Evolutionary conservation across 1,140 invertebrate genomes (phyloP).

Genomic region (Ceratitis capitata): DNA sequence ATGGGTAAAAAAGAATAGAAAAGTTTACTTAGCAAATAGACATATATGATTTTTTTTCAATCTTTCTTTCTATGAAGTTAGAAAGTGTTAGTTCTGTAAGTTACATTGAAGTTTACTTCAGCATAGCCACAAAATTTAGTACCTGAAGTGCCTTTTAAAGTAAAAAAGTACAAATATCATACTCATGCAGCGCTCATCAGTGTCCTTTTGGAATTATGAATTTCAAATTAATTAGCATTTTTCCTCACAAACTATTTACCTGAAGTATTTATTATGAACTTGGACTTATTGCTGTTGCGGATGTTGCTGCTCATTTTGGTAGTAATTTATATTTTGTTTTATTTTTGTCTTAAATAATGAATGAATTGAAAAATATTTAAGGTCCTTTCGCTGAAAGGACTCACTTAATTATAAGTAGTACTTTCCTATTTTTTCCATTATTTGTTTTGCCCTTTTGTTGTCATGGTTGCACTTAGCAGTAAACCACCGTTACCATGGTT

Average conservation of each 20-base stretch:
- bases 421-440: neutral
- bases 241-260: neutral
- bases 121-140: neutral
- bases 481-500: neutral
- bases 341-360: neutral
- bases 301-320: neutral
- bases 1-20: neutral
- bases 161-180: neutral
- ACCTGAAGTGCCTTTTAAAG: neutral
- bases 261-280: constrained; percentile 31
- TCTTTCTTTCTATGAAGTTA: no score
- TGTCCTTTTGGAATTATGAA: neutral
- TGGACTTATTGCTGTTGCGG: constrained; percentile 1
- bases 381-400: neutral
- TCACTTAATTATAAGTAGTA: neutral
- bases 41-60: no score
- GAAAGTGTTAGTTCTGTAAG: no score
- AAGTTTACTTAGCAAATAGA: neutral
- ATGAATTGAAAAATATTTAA: neutral
- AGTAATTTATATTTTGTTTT: neutral
- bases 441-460: neutral
- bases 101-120: neutral
- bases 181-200: neutral
- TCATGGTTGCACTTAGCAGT: neutral
- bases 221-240: neutral